Base-by-base conservation (phyloP, 2,113 vertebrate genomes). In the Agelaius phoeniceus region DNA sequence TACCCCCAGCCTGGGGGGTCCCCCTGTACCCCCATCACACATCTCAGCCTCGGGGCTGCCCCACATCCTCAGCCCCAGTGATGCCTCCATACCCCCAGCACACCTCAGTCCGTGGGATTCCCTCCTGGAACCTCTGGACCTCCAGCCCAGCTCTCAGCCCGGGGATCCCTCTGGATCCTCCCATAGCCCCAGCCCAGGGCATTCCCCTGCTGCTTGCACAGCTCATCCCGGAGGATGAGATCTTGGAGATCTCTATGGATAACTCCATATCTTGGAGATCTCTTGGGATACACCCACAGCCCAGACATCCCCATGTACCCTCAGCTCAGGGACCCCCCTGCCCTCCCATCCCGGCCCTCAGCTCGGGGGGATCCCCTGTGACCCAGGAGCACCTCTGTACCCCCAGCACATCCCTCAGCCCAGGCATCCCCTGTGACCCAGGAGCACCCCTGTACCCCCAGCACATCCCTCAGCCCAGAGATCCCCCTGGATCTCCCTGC, bases 41-140 rank as follows among this genome's bases (percentile, higher is more conserved):
- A 19, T 2, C 23, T 65, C 49, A 66, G 37, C 14, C 26, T 5
- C 0, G 9, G 23, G 54, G 8, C 3, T 54, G 8, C 23, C 59
- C 51, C 51, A 6, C 5, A 16, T 30, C 43, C 71, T n/a, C 71
- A 58, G 12, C 30, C n/a, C 30, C 41, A 23, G n/a, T 13, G 43
- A 39, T 23, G 11, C 23, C n/a, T 12, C 49, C 37, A 58, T 2
- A 2, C 6, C 24, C 30, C 35, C 66, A 49, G 61, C 71, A 24
- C 58, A 17, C 17, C 13, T 57, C 49, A 31, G 30, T 3, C 43
- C 0, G 0, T 1, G 6, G 30, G 30, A 57, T 79, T 54, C 31
- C 21, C 28, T 33, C 10, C 35, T 30, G 26, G 35, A 28, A 6
- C 7, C 28, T 22, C 68, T 4, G 13, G 16, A 22, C 5, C 11